phyloP scores from a whole-genome alignment of 2,888 invertebrate genomes.

The Torymus aiolomorphi region DNA sequence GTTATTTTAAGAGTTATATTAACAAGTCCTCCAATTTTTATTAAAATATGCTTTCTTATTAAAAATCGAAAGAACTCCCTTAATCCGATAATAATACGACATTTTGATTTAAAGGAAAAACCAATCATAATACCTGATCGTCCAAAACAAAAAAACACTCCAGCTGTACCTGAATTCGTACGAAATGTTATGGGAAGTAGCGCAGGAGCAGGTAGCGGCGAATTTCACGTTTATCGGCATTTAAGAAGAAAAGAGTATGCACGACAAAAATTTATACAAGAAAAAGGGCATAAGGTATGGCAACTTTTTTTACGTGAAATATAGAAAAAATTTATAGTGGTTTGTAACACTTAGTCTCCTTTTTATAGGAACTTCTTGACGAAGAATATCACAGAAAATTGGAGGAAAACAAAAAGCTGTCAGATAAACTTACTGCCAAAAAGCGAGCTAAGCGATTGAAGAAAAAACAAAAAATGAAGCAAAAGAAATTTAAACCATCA shows the following conservation, averaged over 20 bases:
- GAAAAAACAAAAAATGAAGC: constrained; percentile 80
- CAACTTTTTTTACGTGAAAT: not conserved
- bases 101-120: constrained; percentile 83
- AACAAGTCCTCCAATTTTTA: too few relatives aligned
- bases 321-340: not conserved
- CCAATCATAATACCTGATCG: constrained; percentile 90
- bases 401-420: constrained; percentile 83
- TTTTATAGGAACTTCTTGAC: constrained; percentile 85
- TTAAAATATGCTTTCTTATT: too few relatives aligned
- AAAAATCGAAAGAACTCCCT: too few relatives aligned
- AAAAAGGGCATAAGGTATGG: constrained; percentile 88
- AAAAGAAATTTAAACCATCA: constrained; percentile 64
- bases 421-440: constrained; percentile 91
- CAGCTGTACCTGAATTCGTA: constrained; percentile 94
- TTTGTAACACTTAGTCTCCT: constrained; percentile 9
- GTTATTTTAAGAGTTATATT: too few relatives aligned
- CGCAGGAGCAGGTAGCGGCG: constrained; percentile 99
- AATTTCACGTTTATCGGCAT: constrained; percentile 98
- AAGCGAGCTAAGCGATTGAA: constrained; percentile 92
- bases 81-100: not conserved
- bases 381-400: constrained; percentile 88
- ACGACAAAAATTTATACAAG: constrained; percentile 93
- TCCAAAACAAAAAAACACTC: constrained; percentile 85
- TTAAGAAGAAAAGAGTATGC: constrained; percentile 96
- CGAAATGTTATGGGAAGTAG: constrained; percentile 99